Percentiles rank a stretch among this genome's conserved stretches.
Evolutionary conservation across 2,113 vertebrate genomes (phyloP).

Genomic region (Myrmecobius fasciatus): DNA sequence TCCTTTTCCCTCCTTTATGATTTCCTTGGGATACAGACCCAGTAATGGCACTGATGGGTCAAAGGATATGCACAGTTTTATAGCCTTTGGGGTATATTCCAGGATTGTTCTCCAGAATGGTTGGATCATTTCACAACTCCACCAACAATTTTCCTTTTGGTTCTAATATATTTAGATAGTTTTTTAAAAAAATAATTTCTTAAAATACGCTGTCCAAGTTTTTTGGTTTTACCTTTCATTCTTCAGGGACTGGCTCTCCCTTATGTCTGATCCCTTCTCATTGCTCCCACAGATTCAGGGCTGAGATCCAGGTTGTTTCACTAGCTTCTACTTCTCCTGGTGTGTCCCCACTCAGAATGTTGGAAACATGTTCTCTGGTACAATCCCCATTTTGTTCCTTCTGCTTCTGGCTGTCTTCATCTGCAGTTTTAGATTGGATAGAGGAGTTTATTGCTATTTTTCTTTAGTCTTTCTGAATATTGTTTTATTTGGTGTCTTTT

Average conservation of each 20-base stretch:
- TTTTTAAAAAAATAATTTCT: not conserved
- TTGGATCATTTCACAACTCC: too few relatives aligned
- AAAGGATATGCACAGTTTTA: too few relatives aligned
- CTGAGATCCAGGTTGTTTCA: not conserved
- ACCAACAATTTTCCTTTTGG: not conserved
- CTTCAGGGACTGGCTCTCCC: too few relatives aligned
- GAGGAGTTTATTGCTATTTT: not conserved
- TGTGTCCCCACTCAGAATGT: not conserved
- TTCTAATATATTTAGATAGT: not conserved
- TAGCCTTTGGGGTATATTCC: too few relatives aligned
- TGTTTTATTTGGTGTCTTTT: not conserved
- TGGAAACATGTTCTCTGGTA: not conserved
- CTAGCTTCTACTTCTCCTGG: not conserved
- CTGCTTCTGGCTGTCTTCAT: not conserved
- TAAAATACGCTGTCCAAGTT: not conserved
- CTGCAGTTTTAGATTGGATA: not conserved
- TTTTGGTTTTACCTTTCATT: not conserved
- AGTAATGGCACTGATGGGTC: too few relatives aligned
- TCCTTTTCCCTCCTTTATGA: too few relatives aligned
- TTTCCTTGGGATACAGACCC: too few relatives aligned
- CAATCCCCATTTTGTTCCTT: not conserved
- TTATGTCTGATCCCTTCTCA: rapidly evolving
- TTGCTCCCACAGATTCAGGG: too few relatives aligned
- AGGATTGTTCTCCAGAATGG: too few relatives aligned
- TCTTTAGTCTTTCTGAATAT: not conserved